A percentile compares a stretch with the other conserved stretches of the same genome.
Conservation (phyloP, 2,113 vertebrate genomes). For the Anthoscopus minutus region DNA sequence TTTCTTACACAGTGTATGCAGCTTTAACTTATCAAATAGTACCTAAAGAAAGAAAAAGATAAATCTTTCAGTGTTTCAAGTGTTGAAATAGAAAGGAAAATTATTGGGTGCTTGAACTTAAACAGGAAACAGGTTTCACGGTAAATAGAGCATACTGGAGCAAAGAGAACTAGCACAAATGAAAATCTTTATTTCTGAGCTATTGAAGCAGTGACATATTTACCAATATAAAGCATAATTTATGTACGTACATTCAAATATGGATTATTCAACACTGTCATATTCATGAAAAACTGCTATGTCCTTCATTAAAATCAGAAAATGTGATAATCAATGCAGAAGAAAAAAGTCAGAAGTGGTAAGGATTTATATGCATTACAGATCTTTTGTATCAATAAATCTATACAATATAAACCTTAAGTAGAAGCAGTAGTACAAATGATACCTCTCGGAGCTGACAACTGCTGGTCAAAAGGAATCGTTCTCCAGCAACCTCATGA, state of each 20-base stretch:
- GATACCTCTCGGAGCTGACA: constrained; percentile 82
- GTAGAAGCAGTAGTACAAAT: neutral
- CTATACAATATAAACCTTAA: neutral
- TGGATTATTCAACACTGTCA: neutral
- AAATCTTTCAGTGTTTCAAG: neutral
- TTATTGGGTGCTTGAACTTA: neutral
- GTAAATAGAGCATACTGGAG: neutral
- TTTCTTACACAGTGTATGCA: constrained; percentile 76
- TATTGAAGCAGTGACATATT: neutral
- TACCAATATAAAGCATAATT: neutral
- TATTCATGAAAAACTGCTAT: neutral
- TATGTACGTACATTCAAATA: neutral
- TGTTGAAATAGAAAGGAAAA: neutral
- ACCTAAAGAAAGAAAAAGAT: constrained; percentile 67
- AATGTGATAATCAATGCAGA: neutral
- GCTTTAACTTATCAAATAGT: constrained; percentile 85
- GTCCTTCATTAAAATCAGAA: neutral
- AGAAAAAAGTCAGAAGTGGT: neutral
- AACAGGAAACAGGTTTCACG: neutral
- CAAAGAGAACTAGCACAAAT: neutral
- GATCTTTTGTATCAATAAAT: neutral
- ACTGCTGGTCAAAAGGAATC: constrained; percentile 84
- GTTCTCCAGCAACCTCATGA: constrained; percentile 82
- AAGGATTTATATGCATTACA: neutral
- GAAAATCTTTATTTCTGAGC: neutral